Percentiles rank a stretch among this genome's conserved stretches.
Conservation (phyloP, 2,888 invertebrate genomes). For the Brachyopa scutellaris region DNA sequence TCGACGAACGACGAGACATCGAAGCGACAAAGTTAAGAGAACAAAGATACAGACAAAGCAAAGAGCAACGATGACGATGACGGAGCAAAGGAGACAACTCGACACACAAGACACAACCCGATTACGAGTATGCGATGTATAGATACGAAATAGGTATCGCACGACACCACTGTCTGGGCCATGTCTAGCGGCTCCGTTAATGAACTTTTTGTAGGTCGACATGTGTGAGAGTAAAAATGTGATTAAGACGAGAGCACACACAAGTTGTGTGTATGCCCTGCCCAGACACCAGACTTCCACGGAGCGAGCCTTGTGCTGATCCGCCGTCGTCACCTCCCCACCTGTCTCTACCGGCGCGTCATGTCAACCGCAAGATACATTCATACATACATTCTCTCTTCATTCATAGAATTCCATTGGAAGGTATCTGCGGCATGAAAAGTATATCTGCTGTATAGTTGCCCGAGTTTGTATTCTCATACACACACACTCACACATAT, state of each 20-base stretch:
- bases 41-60: conserved; percentile 50
- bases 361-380: conserved; percentile 38
- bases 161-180: conserved; percentile 80
- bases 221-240: conserved; percentile 73
- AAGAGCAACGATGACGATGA: conserved; percentile 26
- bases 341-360: not conserved
- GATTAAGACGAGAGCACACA: conserved; percentile 47
- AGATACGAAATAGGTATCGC: conserved; percentile 44
- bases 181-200: conserved; percentile 81
- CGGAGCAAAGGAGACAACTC: conserved; percentile 1
- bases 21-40: conserved; percentile 69
- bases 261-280: not conserved
- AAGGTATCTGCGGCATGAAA: conserved; percentile 28
- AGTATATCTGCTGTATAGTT: conserved; percentile 1
- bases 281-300: conserved; percentile 38
- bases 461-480: conserved; percentile 29
- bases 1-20: conserved; percentile 44
- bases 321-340: not conserved
- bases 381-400: conserved; percentile 54
- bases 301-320: conserved; percentile 40
- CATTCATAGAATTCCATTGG: conserved; percentile 66
- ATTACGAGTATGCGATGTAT: not conserved
- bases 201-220: conserved; percentile 82
- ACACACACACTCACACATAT: conserved; percentile 11
- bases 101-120: conserved; percentile 22